Conservation (phyloP, 2,888 invertebrate species). For the Embidobia sp. region DNA sequence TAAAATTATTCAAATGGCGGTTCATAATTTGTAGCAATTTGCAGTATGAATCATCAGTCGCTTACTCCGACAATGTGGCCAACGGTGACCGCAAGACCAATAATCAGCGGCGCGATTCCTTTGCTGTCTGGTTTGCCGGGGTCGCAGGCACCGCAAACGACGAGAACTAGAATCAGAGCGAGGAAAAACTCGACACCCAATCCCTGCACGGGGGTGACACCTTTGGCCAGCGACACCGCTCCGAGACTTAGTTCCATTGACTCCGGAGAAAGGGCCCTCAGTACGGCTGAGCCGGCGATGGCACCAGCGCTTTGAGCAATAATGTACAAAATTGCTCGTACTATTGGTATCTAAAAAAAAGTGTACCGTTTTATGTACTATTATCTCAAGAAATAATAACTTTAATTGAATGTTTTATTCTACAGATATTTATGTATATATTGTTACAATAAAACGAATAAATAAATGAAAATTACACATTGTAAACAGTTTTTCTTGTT, state of each 20-base stretch:
- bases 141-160: conserved; percentile 95
- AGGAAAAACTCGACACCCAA: conserved; percentile 95
- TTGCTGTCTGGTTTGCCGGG: conserved; percentile 90
- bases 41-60: conserved; percentile 56
- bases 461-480: too few relatives aligned
- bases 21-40: not conserved
- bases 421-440: too few relatives aligned
- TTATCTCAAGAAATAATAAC: too few relatives aligned
- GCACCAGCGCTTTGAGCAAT: conserved; percentile 92
- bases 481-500: too few relatives aligned
- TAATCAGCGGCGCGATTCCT: conserved; percentile 91
- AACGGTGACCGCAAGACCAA: conserved; percentile 92
- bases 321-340: conserved; percentile 90
- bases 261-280: conserved; percentile 88
- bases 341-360: conserved; percentile 83
- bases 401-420: too few relatives aligned
- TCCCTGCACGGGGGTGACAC: conserved; percentile 89
- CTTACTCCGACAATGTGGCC: conserved; percentile 93
- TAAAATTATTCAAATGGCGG: not conserved
- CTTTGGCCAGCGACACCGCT: conserved; percentile 85
- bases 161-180: conserved; percentile 93
- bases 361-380: too few relatives aligned
- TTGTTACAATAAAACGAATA: too few relatives aligned
- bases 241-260: conserved; percentile 85
- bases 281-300: conserved; percentile 88